Percentiles rank a stretch among this genome's conserved stretches.
Conservation (phyloP, 2,113 vertebrate genomes). For the Lagopus muta region DNA sequence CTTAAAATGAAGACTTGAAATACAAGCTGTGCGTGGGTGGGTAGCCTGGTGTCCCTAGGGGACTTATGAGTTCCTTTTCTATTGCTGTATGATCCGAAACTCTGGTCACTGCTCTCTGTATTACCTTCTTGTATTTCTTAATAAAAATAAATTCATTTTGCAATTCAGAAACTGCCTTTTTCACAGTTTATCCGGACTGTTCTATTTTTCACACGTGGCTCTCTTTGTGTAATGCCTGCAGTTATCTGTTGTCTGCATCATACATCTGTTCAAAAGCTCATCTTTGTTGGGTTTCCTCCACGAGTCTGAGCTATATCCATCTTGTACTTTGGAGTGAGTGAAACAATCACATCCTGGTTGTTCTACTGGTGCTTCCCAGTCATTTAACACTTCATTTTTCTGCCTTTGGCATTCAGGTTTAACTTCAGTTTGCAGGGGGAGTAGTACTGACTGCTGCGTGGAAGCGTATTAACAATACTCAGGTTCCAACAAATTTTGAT, state of each 20-base stretch:
- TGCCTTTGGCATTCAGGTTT: neutral
- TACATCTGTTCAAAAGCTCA: neutral
- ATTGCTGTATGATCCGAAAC: constrained; percentile 58
- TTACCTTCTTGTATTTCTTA: constrained; percentile 68
- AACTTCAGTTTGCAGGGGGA: neutral
- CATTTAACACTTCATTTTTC: neutral
- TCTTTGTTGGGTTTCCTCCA: neutral
- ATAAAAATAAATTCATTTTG: constrained; percentile 62
- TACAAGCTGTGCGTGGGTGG: constrained; percentile 64
- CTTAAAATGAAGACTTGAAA: constrained; percentile 75
- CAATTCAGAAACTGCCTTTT: constrained; percentile 18
- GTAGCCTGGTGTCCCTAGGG: constrained; percentile 64
- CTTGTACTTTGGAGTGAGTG: neutral
- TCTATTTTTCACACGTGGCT: neutral
- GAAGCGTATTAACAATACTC: neutral
- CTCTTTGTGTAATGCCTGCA: neutral
- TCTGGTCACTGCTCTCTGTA: constrained; percentile 48
- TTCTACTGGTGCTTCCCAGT: neutral
- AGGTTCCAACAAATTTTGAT: neutral
- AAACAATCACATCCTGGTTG: neutral
- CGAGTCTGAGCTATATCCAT: neutral
- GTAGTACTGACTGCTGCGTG: neutral
- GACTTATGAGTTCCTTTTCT: constrained; percentile 65
- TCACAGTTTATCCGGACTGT: rapidly evolving
- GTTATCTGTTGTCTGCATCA: neutral